A percentile compares a stretch with the other conserved stretches of the same genome.
Conservation (phyloP, 2,113 vertebrate genomes). For the Paradisaea rubra region DNA sequence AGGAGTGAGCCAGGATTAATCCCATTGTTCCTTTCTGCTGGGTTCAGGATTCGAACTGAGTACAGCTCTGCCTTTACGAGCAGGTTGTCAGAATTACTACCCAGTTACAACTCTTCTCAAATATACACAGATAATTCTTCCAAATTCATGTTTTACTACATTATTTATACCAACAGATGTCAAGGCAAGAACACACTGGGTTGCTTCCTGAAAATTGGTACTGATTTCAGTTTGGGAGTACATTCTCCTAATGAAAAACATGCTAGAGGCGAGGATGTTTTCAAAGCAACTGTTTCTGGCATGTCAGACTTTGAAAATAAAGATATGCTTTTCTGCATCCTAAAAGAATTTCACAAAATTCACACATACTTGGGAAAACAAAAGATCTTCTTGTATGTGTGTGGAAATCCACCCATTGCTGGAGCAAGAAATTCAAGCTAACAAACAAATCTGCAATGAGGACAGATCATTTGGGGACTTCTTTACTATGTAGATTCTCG, state of each 20-base stretch:
- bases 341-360: constrained; percentile 21
- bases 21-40: background rate
- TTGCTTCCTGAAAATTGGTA: background rate
- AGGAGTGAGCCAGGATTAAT: background rate
- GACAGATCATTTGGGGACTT: background rate
- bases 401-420: background rate
- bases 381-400: constrained; percentile 10
- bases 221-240: background rate
- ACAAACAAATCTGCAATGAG: background rate
- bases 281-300: background rate
- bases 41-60: background rate
- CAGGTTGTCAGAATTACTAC: background rate
- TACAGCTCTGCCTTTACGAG: background rate
- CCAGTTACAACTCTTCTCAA: background rate
- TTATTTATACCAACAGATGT: constrained; percentile 4
- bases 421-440: background rate
- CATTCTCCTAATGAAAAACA: background rate
- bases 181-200: background rate
- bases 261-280: background rate
- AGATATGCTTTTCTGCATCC: background rate
- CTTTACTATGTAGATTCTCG: background rate
- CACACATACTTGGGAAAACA: constrained; percentile 34
- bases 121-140: background rate
- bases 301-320: background rate
- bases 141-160: background rate